These are phyloP conservation scores for Notarius lentiginosus DNA, from an alignment of 2,113 vertebrate species.

Conservation along the genomic window DNA sequence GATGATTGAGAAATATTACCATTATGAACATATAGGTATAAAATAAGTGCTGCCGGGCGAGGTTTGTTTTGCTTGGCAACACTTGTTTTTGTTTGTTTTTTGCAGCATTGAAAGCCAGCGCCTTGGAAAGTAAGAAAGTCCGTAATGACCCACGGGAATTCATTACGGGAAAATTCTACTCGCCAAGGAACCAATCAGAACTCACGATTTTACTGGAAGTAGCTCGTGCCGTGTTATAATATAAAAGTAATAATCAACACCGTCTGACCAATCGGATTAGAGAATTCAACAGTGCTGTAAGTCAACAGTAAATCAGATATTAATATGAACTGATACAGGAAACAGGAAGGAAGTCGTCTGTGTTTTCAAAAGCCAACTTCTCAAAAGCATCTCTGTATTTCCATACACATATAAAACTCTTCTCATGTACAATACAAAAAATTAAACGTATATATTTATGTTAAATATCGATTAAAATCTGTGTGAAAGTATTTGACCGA, in stretches of 20 bases:
- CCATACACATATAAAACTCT: conserved; percentile 4
- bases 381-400: neutral
- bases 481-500: neutral
- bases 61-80: too few relatives aligned
- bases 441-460: conserved; percentile 28
- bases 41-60: too few relatives aligned
- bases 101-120: too few relatives aligned
- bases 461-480: neutral
- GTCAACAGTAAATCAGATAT: neutral
- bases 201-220: too few relatives aligned
- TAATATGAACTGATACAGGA: conserved; percentile 27
- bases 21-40: too few relatives aligned
- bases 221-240: too few relatives aligned
- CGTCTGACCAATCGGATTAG: neutral
- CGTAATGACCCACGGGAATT: too few relatives aligned
- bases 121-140: too few relatives aligned
- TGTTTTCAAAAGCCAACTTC: neutral
- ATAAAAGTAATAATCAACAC: neutral
- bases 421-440: conserved; percentile 40
- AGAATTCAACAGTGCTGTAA: neutral
- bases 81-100: too few relatives aligned
- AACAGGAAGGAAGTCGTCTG: conserved; percentile 25
- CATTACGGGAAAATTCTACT: too few relatives aligned
- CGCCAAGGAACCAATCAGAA: too few relatives aligned
- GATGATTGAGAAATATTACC: too few relatives aligned